phyloP scores from a whole-genome alignment of 2,888 invertebrate genomes.

The Pachymerium ferrugineum region DNA sequence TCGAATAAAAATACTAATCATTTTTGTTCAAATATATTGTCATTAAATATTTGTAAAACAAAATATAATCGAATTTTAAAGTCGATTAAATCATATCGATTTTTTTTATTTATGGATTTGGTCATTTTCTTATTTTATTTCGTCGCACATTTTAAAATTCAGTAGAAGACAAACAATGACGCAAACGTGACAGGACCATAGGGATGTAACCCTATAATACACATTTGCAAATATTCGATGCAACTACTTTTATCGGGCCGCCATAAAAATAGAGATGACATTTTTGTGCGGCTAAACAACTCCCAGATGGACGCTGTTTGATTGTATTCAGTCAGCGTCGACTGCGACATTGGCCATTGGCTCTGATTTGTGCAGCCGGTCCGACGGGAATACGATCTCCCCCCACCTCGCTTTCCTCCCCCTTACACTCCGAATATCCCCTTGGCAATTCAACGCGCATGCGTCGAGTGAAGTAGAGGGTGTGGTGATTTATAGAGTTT shows the following conservation, averaged over 20 bases:
- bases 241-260: slow-evolving; percentile 6
- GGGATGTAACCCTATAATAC: too few relatives aligned
- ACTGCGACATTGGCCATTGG: slow-evolving; percentile 13
- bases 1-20: too few relatives aligned
- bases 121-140: too few relatives aligned
- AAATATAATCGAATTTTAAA: too few relatives aligned
- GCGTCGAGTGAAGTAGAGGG: background rate
- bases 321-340: slow-evolving; percentile 13
- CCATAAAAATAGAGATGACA: slow-evolving; percentile 12
- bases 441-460: slow-evolving; percentile 13
- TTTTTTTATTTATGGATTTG: too few relatives aligned
- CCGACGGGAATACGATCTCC: background rate
- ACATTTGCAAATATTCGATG: slow-evolving; percentile 13
- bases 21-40: too few relatives aligned
- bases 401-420: background rate
- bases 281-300: slow-evolving; percentile 4
- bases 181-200: too few relatives aligned
- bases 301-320: slow-evolving; percentile 1
- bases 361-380: slow-evolving; percentile 8
- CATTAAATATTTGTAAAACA: too few relatives aligned
- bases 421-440: background rate
- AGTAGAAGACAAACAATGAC: too few relatives aligned
- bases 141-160: too few relatives aligned
- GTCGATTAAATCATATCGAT: too few relatives aligned
- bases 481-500: slow-evolving; percentile 9